Evolutionary conservation across 2,113 vertebrate species (phyloP), one percentile per base, ranked within the genome.

Genomic region (Vulpes lagopus): DNA sequence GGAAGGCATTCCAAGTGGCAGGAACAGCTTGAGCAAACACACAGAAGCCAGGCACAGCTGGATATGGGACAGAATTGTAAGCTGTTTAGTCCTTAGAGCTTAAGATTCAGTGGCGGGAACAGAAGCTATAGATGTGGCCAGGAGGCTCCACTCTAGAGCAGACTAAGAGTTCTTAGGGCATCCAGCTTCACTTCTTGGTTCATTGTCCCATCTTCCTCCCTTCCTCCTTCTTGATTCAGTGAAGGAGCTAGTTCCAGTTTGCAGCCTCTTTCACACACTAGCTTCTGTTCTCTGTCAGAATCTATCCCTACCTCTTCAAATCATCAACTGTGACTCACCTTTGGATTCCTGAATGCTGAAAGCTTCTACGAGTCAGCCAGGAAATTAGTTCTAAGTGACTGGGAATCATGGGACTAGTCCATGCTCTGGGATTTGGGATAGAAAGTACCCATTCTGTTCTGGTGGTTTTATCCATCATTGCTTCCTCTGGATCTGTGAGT

Each of bases 21-120:
- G n/a, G 35, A 96, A 81, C 92, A 97, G 94, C 32, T 43, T 80
- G 79, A 57, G 60, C 78, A 71, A 86, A 91, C 60, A 73, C 43
- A 53, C 30, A 82, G 73, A 84, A 88, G 32, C 71, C 5, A 80
- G 78, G 71, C 95, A 80, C 88, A 95, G 88, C 64, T 94, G 80
- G 83, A 38, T 89, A 79, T 60, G 69, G 78, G 32, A 86, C 2
- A 43, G 65, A 43, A 92, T 84, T 32, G 32, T 23, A 71, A 69
- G 69, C 62, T 43, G 15, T 49, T 55, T 5, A 38, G 87, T 55
- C 8, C 12, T 16, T 55, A 64, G 51, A 89, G 71, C 32, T 85
- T 87, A 73, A 51, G 80, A 80, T 59, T 74, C 62, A 84, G 78
- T 67, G 84, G 25, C 2, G 27, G 64, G 87, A 84, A 57, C 81